Base-by-base conservation (phyloP, 1,140 invertebrate genomes). In the Schlechtendalia chinensis region DNA sequence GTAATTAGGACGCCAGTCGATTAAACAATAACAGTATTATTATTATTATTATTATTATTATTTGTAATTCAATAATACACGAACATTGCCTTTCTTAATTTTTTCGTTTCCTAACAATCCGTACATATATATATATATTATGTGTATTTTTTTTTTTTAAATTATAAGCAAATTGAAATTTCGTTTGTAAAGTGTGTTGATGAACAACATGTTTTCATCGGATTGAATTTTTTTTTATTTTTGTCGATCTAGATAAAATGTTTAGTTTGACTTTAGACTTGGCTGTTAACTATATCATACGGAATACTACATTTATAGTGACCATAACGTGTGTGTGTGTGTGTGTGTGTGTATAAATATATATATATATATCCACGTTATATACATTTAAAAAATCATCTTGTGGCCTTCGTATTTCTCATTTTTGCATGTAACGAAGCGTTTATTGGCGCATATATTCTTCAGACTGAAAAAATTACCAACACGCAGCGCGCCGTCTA, bases 391-490 rank as follows among this genome's bases (percentile, higher is more conserved):
- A 50, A 50, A 50, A 50, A 50, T 1, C 45, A 45, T 24, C 39
- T 45, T 16, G 14, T 69, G 67, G 45, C 67, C 67, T 69, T 69
- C 67, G 12, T 50, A 22, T 27, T 10, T 24, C 22, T 69, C n/a
- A 10, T 24, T 47, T 47, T 47, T 69, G 65, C 39, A 27, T 50
- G 14, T 69, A 27, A 69, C 12, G 56, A 69, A 69, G 14, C 45
- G 56, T 69, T 50, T 69, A 47, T 50, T 69, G 45, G 67, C 67
- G 22, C 14, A 39, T 4, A 39, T 39, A 47, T 27, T 17, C 45
- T 69, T 69, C 45, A 47, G 14, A 27, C n/a, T 67, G 45, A 47
- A 69, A 11, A 69, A 69, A 69, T 67, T 24, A 69, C 8, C n/a
- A 16, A 47, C 8, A 24, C n/a, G 3, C 22, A 1, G 1, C 39